phyloP scores from a whole-genome alignment of 2,888 invertebrate species.

The Ennomos quercinarius region DNA sequence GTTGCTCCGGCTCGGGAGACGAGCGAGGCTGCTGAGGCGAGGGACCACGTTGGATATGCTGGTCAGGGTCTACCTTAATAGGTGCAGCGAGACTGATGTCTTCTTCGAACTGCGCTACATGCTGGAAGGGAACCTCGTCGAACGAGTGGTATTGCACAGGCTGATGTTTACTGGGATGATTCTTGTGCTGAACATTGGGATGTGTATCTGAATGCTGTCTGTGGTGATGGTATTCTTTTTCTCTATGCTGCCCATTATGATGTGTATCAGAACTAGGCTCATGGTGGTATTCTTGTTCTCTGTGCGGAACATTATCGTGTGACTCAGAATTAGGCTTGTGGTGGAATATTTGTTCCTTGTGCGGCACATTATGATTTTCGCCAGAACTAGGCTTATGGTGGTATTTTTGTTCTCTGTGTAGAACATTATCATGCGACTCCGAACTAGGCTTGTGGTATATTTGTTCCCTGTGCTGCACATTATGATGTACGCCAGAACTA shows the following conservation, averaged over 20 bases:
- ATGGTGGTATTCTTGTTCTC: conserved; percentile 28
- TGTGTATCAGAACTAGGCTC: conserved; percentile 27
- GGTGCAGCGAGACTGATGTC: conserved; percentile 59
- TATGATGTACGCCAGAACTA: conserved; percentile 29
- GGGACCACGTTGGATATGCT: conserved; percentile 52
- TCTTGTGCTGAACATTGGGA: conserved; percentile 26
- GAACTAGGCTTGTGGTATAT: conserved; percentile 33
- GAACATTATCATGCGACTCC: conserved; percentile 34
- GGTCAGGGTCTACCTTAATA: conserved; percentile 64
- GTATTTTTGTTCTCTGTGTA: conserved; percentile 18
- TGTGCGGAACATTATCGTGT: conserved; percentile 36
- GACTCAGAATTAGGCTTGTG: conserved; percentile 25
- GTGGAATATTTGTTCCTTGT: conserved; percentile 36
- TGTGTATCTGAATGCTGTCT: conserved; percentile 9
- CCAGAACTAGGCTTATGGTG: conserved; percentile 12
- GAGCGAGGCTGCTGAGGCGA: conserved; percentile 39
- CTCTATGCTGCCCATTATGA: conserved; percentile 31
- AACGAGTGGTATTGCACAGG: conserved; percentile 40
- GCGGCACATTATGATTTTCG: conserved; percentile 2
- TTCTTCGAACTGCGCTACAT: conserved; percentile 65
- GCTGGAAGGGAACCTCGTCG: conserved; percentile 45
- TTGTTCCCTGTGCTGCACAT: conserved; percentile 30
- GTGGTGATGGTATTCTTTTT: conserved; percentile 27
- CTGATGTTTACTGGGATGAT: conserved; percentile 16
- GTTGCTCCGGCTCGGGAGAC: conserved; percentile 37